phyloP scores from a whole-genome alignment of 2,888 invertebrate genomes.

The Patella caerulea region DNA sequence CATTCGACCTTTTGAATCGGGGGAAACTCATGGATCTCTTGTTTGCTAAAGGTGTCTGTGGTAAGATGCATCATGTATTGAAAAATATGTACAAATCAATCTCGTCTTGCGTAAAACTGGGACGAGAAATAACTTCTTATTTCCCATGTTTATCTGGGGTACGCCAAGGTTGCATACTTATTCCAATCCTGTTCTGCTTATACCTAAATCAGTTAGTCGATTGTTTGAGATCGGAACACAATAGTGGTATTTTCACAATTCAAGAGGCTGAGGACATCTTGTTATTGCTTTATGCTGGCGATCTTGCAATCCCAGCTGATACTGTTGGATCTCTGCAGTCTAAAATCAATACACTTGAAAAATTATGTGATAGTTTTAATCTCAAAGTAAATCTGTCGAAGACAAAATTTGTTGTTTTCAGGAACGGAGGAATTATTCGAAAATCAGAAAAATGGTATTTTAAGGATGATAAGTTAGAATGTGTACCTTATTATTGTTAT shows the following conservation, averaged over 20 bases:
- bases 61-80: not conserved
- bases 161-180: not conserved
- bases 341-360: not conserved
- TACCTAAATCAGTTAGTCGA: not conserved
- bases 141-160: not conserved
- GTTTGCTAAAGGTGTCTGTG: not conserved
- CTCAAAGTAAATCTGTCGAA: conserved; percentile 10
- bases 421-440: not conserved
- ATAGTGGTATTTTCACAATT: not conserved
- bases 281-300: not conserved
- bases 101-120: too few relatives aligned
- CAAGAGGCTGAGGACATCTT: not conserved
- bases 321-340: not conserved
- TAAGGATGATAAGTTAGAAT: not conserved
- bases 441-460: not conserved
- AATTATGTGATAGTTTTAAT: conserved; percentile 12
- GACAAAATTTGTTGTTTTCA: not conserved
- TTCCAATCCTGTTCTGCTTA: not conserved
- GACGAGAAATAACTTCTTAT: not conserved
- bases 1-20: too few relatives aligned
- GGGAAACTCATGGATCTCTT: not conserved
- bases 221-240: not conserved
- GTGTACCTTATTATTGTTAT: conserved; percentile 2
- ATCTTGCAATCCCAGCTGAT: not conserved
- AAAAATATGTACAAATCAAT: not conserved